Conservation (phyloP, 1,140 invertebrate species). For the Drosophila sp. region DNA sequence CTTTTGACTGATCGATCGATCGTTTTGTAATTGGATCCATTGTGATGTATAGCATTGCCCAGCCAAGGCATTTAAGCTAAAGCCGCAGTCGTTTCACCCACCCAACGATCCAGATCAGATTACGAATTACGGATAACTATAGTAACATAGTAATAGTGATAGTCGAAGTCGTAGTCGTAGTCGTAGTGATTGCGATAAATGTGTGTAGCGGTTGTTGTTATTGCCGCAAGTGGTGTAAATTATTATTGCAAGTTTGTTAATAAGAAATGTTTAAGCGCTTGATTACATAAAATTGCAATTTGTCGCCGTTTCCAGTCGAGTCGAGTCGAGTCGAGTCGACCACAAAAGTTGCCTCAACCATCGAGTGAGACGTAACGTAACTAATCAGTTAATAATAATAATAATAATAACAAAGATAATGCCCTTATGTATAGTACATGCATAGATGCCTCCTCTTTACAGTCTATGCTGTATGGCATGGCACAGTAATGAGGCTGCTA, state of each 20-base stretch:
- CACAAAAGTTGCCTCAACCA: conserved; percentile 48
- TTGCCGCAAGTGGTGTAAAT: conserved; percentile 50
- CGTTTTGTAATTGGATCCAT: conserved; percentile 46
- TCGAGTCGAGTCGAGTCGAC: conserved; percentile 12
- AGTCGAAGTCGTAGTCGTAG: too few relatives aligned
- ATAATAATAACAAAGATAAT: conserved; percentile 35
- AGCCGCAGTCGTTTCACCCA: conserved; percentile 22
- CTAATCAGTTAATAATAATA: too few relatives aligned
- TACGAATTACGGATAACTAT: conserved; percentile 30
- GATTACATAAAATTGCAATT: conserved; percentile 61
- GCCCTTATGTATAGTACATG: conserved; percentile 5
- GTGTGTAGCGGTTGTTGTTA: neutral
- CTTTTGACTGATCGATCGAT: conserved; percentile 25
- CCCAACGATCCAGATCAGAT: conserved; percentile 20
- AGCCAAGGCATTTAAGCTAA: conserved; percentile 47
- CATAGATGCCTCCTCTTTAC: neutral
- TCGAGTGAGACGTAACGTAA: conserved; percentile 53
- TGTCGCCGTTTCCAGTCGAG: conserved; percentile 36
- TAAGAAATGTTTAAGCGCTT: conserved; percentile 60
- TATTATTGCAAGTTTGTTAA: conserved; percentile 53
- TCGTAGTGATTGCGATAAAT: too few relatives aligned
- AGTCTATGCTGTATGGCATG: too few relatives aligned
- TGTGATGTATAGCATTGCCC: conserved; percentile 23
- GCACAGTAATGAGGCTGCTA: conserved; percentile 48
- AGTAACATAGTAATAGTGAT: too few relatives aligned